Evolutionary conservation across 2,113 vertebrate genomes (phyloP).

Genomic region (Glareola pratincola): DNA sequence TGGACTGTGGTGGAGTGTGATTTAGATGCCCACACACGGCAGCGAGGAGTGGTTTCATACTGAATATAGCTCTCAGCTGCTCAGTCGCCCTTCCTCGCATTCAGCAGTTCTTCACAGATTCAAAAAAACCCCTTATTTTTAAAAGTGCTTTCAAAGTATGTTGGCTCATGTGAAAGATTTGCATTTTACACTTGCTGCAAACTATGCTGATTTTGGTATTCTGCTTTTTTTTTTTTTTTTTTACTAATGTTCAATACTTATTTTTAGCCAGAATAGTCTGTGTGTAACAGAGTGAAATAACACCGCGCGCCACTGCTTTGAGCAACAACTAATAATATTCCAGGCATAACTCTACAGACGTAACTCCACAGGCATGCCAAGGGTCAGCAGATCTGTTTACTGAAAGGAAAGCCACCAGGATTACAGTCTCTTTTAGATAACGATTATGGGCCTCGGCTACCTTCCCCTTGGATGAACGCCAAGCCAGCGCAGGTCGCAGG

Average conservation of each 20-base stretch:
- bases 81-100: neutral
- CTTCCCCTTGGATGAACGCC: neutral
- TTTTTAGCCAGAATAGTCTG: constrained; percentile 38
- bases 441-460: neutral
- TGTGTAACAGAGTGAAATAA: constrained; percentile 43
- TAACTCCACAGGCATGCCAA: constrained; percentile 52
- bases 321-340: constrained; percentile 58
- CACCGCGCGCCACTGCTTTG: neutral
- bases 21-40: neutral
- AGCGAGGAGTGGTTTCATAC: neutral
- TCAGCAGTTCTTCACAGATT: neutral
- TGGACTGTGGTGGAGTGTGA: constrained; percentile 7
- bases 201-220: neutral
- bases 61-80: constrained; percentile 38
- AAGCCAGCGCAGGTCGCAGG: neutral
- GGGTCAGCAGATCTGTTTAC: constrained; percentile 60
- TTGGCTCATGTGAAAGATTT: neutral
- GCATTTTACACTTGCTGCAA: neutral
- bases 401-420: constrained; percentile 48
- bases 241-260: constrained; percentile 24
- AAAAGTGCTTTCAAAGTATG: neutral
- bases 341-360: constrained; percentile 25
- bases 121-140: neutral
- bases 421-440: constrained; percentile 14
- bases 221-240: neutral